These are phyloP conservation scores for Sipha flava DNA, from an alignment of 1,140 invertebrate genomes.

Conservation along the genomic window DNA sequence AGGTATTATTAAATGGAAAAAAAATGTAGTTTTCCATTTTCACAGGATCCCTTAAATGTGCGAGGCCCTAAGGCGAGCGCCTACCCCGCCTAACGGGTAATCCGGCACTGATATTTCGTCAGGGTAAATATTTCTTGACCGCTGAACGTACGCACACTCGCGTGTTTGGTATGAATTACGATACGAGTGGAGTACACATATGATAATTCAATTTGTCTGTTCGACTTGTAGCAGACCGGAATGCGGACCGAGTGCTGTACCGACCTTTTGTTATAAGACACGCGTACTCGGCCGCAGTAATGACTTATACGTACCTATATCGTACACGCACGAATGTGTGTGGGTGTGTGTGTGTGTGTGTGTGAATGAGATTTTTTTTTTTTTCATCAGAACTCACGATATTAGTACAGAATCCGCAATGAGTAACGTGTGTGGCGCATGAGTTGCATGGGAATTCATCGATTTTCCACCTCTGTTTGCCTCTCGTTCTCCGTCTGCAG, in stretches of 20 bases:
- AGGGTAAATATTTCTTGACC: slow-evolving; percentile 15
- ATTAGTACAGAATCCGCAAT: slow-evolving; percentile 30
- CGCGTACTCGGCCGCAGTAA: not conserved
- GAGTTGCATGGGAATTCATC: slow-evolving; percentile 7
- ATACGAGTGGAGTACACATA: not conserved
- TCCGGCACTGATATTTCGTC: no score
- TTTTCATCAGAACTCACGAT: not conserved
- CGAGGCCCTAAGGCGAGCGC: no score
- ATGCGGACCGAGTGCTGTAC: not conserved
- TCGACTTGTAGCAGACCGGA: not conserved
- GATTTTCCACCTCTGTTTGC: not conserved
- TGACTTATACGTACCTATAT: no score
- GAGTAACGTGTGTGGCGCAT: slow-evolving; percentile 29
- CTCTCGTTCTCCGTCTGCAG: not conserved
- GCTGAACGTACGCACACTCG: no score
- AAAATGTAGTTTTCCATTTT: no score
- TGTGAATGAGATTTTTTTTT: no score
- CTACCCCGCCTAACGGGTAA: no score
- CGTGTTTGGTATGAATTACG: no score
- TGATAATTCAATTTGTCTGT: slow-evolving; percentile 18
- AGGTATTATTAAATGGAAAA: no score
- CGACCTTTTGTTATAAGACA: not conserved
- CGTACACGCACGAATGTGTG: not conserved
- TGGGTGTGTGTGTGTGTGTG: no score
- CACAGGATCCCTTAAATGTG: no score